Conservation (phyloP, 2,113 vertebrate species). For the Acrocephalus kingi region DNA sequence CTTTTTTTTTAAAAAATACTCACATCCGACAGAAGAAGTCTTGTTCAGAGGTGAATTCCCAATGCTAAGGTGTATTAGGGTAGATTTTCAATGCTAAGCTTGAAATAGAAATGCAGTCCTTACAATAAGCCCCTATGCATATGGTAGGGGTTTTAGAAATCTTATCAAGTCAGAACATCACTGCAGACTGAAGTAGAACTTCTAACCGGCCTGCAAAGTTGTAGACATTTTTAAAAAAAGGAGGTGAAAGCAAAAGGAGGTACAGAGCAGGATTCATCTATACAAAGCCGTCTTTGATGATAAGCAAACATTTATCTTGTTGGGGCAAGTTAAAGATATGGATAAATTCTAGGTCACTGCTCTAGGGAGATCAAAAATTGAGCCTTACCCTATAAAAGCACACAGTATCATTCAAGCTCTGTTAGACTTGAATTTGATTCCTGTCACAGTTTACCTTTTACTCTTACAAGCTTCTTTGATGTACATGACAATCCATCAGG, state of each 20-base stretch:
- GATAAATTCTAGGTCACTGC: slow-evolving; percentile 37
- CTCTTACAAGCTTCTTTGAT: slow-evolving; percentile 51
- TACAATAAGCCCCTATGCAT: background rate
- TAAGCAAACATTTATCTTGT: slow-evolving; percentile 27
- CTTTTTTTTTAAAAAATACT: background rate
- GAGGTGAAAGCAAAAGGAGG: background rate
- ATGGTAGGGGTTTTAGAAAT: background rate
- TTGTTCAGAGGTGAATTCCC: background rate
- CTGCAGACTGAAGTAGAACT: background rate
- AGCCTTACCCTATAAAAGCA: slow-evolving; percentile 10
- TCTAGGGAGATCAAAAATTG: slow-evolving; percentile 50
- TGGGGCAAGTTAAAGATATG: slow-evolving; percentile 19
- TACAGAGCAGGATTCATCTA: background rate
- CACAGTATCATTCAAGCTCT: slow-evolving; percentile 5
- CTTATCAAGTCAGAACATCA: background rate
- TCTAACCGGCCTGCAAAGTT: background rate
- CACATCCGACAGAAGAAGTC: background rate
- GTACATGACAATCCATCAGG: slow-evolving; percentile 47
- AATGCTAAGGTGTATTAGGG: background rate
- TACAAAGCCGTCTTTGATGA: slow-evolving; percentile 55
- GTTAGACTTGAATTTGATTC: slow-evolving; percentile 37
- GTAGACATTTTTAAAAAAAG: background rate
- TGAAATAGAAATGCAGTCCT: background rate
- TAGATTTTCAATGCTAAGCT: background rate
- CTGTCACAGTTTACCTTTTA: slow-evolving; percentile 60